Percentiles rank a stretch among this genome's conserved stretches.
Conservation (phyloP, 2,113 vertebrate genomes). For the Myanophis thanlyinensis region DNA sequence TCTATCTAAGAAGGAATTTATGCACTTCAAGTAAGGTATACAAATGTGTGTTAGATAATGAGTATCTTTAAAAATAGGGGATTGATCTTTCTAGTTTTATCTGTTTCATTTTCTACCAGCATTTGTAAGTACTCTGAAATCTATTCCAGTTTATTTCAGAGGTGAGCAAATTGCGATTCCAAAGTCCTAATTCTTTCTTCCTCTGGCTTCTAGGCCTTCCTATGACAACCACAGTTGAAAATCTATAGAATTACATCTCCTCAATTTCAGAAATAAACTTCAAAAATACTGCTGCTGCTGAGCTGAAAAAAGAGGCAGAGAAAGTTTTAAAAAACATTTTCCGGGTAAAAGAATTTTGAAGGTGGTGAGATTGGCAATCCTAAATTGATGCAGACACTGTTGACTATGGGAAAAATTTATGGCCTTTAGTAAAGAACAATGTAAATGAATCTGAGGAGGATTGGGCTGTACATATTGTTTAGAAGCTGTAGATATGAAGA, state of each 20-base stretch:
- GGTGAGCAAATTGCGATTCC: background rate
- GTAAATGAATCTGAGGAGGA: background rate
- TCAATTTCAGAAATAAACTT: background rate
- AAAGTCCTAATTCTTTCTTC: background rate
- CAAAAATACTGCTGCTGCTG: background rate
- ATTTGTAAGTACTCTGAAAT: background rate
- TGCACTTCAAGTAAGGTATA: background rate
- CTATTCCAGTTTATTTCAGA: background rate
- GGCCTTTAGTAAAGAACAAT: background rate
- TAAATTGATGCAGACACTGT: background rate
- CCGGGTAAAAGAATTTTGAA: background rate
- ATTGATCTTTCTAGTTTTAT: background rate
- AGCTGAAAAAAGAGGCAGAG: background rate
- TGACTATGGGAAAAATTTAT: background rate
- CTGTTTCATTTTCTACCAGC: background rate
- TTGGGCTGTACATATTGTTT: background rate
- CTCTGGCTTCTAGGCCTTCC: background rate
- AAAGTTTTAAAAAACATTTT: background rate
- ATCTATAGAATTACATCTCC: background rate
- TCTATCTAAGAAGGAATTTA: background rate
- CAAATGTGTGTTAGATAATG: background rate
- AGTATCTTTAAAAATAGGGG: background rate
- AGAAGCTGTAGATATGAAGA: background rate
- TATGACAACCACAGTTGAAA: background rate
- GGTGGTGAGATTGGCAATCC: background rate